phyloP scores from a whole-genome alignment of 2,113 vertebrate species.

The Mustela nigripes region DNA sequence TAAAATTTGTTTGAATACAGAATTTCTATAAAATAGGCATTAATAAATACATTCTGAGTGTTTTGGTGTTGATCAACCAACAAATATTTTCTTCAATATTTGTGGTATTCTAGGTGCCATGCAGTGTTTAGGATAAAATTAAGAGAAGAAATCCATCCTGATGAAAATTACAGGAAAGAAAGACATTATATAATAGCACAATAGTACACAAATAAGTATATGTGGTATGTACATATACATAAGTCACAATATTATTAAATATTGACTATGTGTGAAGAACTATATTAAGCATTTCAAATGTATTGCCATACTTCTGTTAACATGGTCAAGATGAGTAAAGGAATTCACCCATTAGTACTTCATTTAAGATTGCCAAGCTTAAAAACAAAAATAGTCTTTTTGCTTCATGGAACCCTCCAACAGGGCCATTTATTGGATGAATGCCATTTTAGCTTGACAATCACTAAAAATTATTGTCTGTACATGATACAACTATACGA shows the following conservation, averaged over 20 bases:
- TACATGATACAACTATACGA: slow-evolving; percentile 21
- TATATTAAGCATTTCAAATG: neutral
- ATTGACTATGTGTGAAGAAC: neutral
- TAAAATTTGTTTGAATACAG: neutral
- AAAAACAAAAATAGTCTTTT: neutral
- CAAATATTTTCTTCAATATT: neutral
- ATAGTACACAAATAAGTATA: neutral
- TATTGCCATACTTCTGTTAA: slow-evolving; percentile 12
- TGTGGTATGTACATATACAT: neutral
- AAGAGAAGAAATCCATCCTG: neutral
- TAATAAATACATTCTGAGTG: neutral
- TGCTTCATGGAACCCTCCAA: neutral
- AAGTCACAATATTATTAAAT: neutral
- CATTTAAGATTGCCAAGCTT: slow-evolving; percentile 29
- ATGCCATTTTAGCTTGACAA: slow-evolving; percentile 15
- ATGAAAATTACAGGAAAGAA: neutral
- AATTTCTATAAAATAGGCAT: neutral
- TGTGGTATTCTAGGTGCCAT: neutral
- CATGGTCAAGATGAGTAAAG: slow-evolving; percentile 5
- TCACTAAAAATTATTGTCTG: slow-evolving; percentile 33
- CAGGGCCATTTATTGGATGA: slow-evolving; percentile 23
- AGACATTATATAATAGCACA: neutral
- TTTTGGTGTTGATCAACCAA: neutral
- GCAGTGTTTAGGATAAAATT: neutral
- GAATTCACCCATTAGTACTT: slow-evolving; percentile 26